These are phyloP conservation scores for Cyphomyrus discorhynchus DNA, from an alignment of 2,113 vertebrate genomes.

Conservation along the genomic window DNA sequence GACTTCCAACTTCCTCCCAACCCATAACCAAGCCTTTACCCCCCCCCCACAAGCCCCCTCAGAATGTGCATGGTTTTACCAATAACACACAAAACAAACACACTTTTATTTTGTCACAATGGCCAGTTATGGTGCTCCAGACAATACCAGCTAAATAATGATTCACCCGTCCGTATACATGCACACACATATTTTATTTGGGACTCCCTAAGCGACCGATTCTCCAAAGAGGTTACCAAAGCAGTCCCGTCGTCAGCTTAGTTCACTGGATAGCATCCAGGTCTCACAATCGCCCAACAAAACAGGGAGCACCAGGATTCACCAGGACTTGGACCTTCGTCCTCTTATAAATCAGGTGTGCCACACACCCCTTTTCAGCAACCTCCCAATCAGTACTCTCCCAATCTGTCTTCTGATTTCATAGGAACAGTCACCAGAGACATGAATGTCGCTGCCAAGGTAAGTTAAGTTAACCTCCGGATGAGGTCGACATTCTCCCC, in stretches of 20 bases:
- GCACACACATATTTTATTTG: background rate
- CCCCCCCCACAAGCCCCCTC: background rate
- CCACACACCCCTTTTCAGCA: no score
- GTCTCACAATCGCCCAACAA: no score
- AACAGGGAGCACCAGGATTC: no score
- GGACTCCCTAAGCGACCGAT: background rate
- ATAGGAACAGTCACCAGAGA: no score
- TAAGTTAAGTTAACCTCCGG: background rate
- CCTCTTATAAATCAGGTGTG: no score
- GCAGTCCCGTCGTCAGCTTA: no score
- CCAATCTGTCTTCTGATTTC: no score
- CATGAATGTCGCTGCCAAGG: background rate
- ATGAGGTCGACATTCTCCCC: background rate
- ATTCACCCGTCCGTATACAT: background rate
- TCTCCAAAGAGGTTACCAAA: no score
- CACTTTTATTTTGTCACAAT: background rate
- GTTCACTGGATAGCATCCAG: no score
- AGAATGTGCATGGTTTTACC: background rate
- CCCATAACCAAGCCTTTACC: background rate
- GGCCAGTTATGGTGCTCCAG: background rate
- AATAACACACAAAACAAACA: background rate
- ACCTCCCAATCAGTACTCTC: no score
- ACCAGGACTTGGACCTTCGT: no score
- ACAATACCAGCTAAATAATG: background rate
- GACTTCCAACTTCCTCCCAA: background rate